phyloP scores from a whole-genome alignment of 2,797 vertebrate genomes.

The Parotocinclus haroldoi region DNA sequence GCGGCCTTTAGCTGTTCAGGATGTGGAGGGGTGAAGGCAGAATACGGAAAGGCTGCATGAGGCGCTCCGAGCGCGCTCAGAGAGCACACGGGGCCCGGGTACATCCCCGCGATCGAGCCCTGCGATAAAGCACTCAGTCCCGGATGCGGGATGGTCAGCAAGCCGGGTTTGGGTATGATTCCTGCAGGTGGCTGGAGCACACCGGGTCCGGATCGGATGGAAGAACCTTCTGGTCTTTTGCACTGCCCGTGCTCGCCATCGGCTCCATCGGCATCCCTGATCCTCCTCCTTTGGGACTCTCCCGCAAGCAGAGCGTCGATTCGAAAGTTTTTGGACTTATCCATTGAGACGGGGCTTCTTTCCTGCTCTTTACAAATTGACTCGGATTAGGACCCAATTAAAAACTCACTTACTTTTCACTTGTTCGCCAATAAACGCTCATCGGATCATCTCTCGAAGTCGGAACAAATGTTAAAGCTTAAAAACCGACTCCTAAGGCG shows the following conservation, averaged over 20 bases:
- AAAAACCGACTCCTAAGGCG: background rate
- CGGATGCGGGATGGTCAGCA: conserved; percentile 62
- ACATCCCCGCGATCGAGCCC: conserved; percentile 66
- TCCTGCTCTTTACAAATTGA: background rate
- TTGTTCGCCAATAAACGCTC: background rate
- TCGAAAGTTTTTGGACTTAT: conserved; percentile 86
- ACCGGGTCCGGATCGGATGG: conserved; percentile 54
- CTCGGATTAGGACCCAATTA: background rate
- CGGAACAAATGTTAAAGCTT: background rate
- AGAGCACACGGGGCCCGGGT: conserved; percentile 68
- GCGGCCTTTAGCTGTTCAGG: conserved; percentile 75
- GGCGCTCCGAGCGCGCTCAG: conserved; percentile 69
- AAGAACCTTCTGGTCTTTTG: too few relatives aligned
- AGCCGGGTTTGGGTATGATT: conserved; percentile 63
- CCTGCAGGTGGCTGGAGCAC: conserved; percentile 49
- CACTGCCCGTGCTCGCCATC: conserved; percentile 54
- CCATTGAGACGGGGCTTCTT: conserved; percentile 54
- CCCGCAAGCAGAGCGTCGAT: conserved; percentile 86
- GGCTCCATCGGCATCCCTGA: conserved; percentile 29
- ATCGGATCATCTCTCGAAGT: conserved; percentile 9
- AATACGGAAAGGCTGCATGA: conserved; percentile 74
- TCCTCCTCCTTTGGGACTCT: conserved; percentile 56
- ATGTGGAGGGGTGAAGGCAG: conserved; percentile 72
- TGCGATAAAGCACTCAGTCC: conserved; percentile 70
- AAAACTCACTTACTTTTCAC: background rate